Evolutionary conservation across 2,113 vertebrate genomes (phyloP), one percentile per base, ranked within the genome.

Genomic region (Gnathonemus echidnorhynchus): DNA sequence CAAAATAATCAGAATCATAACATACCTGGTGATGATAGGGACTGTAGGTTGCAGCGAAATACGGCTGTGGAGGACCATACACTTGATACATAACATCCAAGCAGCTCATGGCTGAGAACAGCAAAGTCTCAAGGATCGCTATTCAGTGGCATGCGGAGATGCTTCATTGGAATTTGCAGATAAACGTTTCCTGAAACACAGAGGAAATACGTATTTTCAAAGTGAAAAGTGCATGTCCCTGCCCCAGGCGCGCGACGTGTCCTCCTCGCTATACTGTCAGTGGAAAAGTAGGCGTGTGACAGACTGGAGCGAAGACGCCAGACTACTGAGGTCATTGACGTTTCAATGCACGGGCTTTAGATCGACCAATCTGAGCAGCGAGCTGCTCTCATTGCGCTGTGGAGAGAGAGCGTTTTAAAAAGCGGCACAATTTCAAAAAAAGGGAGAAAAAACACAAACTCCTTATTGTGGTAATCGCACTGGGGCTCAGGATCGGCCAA

Each of bases 61-160:
- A 99, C 88, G 97, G 96, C 94, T 99, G 98, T 83, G 97, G 95
- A 90, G 97, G 96, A 94, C 97, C 97, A 90, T 98, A 99, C 90
- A 98, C 98, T 95, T 98, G 97, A 96, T 98, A 99, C 98, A 99
- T 97, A 94, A 99, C 98, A 98, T 99, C 98, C 97, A 99, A 90
- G 96, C 98, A 99, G 97, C 98, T 99, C 98, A 99, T 99, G 97
- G 96, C 98, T 97, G 93, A 91, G 93, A 92, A 88, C 91, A 24
- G 92, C 92, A 88, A 90, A 92, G 77, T 39, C 90, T 94, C 93
- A 96, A 94, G 95, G 91, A 94, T 93, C 92, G 91, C 87, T 70
- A 89, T 91, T 93, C 89, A 86, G 91, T 86, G 85, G 83, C 91
- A 92, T 49, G 91, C 92, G 89, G 90, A 84, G 91, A 90, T 93